phyloP scores from a whole-genome alignment of 2,797 vertebrate genomes.

The Todus mexicanus region DNA sequence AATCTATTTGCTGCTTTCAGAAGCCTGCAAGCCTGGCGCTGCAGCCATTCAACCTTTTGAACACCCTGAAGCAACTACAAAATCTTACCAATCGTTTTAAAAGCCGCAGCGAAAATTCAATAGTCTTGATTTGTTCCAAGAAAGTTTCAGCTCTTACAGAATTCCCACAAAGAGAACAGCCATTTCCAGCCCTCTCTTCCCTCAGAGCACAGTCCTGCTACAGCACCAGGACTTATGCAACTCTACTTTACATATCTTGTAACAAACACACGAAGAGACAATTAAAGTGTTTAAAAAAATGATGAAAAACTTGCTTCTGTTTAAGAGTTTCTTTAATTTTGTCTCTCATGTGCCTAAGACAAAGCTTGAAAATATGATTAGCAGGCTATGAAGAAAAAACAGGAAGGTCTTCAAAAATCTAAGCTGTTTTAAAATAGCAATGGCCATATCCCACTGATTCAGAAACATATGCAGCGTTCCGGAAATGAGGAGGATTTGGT shows the following conservation, averaged over 20 bases:
- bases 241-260: background rate
- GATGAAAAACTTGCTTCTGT: background rate
- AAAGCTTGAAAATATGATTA: background rate
- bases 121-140: background rate
- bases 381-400: background rate
- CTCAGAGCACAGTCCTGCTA: background rate
- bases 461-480: background rate
- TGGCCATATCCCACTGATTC: background rate
- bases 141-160: background rate
- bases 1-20: background rate
- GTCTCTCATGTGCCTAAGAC: background rate
- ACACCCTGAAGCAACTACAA: background rate
- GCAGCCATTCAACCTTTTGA: background rate
- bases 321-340: background rate
- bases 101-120: background rate
- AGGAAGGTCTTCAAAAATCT: background rate
- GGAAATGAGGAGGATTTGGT: background rate
- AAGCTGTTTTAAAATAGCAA: background rate
- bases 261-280: background rate
- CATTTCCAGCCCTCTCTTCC: background rate
- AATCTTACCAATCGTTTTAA: background rate
- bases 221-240: background rate
- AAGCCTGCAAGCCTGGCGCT: background rate
- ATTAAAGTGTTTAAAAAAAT: background rate
- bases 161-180: background rate